Evolutionary conservation across 64 coral and sea anemone species (phyloP).

Genomic region (Stichodactyla helianthus): DNA sequence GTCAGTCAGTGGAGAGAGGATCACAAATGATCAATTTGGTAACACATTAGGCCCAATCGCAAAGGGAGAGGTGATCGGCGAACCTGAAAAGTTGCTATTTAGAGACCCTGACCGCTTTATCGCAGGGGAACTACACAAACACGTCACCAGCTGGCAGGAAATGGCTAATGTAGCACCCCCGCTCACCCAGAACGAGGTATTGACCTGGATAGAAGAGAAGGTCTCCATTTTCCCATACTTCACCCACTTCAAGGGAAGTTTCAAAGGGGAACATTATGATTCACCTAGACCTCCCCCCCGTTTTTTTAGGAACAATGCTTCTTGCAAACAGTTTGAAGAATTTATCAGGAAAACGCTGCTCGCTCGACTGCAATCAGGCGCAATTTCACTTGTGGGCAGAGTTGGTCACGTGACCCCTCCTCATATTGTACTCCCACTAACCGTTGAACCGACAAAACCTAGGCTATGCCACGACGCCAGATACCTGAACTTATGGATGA

Average conservation of each 20-base stretch:
- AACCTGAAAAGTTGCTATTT: not conserved
- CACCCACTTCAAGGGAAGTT: slow-evolving; percentile 9
- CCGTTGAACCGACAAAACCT: not conserved
- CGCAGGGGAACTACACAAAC: not conserved
- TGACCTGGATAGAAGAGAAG: not conserved
- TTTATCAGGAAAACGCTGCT: slow-evolving; percentile 5
- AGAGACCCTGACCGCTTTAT: not conserved
- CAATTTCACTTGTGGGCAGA: slow-evolving; percentile 26
- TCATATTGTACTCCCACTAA: not conserved
- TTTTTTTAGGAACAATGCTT: slow-evolving; percentile 22
- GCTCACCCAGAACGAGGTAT: not conserved
- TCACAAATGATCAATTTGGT: not conserved
- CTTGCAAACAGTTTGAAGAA: slow-evolving; percentile 27
- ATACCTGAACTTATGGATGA: slow-evolving; percentile 37
- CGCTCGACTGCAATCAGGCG: not conserved
- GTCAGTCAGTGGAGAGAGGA: not conserved
- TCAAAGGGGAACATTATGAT: slow-evolving; percentile 10
- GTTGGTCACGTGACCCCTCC: not conserved
- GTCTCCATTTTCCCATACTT: slow-evolving; percentile 7
- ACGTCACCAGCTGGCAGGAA: not conserved
- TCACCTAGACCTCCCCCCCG: not conserved
- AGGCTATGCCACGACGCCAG: not conserved
- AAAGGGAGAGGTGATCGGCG: not conserved
- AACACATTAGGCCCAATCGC: not conserved
- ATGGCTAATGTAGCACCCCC: not conserved